These are phyloP conservation scores for Clarias gariepinus DNA, from an alignment of 2,113 vertebrate species.

Conservation along the genomic window DNA sequence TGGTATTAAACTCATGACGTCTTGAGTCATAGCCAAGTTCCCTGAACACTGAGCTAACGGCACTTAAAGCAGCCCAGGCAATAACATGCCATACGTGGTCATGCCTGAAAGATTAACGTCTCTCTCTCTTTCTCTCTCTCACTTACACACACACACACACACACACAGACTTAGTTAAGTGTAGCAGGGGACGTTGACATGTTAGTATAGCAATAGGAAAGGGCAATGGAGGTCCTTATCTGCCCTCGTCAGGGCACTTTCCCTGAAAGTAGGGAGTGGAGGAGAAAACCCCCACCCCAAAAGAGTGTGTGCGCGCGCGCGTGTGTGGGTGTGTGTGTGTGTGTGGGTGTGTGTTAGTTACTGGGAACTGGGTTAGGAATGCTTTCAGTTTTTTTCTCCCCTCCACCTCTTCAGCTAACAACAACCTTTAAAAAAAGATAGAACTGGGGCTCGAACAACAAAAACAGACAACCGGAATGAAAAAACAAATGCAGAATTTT, in stretches of 20 bases:
- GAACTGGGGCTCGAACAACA: neutral
- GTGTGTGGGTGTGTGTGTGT: neutral
- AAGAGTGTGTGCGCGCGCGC: too few species aligned
- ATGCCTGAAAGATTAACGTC: conserved; percentile 32
- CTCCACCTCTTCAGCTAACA: neutral
- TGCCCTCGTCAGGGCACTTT: conserved; percentile 13
- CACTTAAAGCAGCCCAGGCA: neutral
- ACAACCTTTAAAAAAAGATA: neutral
- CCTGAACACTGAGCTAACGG: conserved; percentile 8
- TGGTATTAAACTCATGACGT: conserved; percentile 43
- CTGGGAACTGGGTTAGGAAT: conserved; percentile 17
- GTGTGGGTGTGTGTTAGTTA: neutral
- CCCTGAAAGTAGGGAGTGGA: conserved; percentile 6
- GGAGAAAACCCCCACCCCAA: neutral
- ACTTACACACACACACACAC: neutral
- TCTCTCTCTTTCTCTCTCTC: neutral
- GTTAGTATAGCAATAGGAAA: conserved; percentile 4
- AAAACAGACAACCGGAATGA: neutral
- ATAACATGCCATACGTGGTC: conserved; percentile 38
- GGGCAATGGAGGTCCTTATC: neutral
- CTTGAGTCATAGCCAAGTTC: conserved; percentile 35
- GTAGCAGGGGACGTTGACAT: neutral
- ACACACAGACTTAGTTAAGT: neutral
- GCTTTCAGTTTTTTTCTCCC: neutral
- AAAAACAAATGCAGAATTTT: neutral